phyloP scores from a whole-genome alignment of 2,888 invertebrate species.

The Oegoconia quadripuncta region DNA sequence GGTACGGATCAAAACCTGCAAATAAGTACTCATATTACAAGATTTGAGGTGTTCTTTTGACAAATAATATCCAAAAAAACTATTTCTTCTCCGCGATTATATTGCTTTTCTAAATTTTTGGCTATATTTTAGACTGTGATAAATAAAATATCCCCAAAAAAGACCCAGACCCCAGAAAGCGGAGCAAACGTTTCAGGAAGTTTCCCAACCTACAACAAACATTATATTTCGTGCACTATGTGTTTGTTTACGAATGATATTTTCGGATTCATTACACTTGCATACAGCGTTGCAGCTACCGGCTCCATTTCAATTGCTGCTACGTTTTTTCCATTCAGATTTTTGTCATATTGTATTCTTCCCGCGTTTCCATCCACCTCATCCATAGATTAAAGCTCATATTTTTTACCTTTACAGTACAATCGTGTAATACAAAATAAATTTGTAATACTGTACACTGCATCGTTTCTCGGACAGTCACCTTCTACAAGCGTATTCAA shows the following conservation, averaged over 20 bases:
- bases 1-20: too few relatives aligned
- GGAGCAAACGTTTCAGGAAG: slow-evolving; percentile 1
- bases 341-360: slow-evolving; percentile 6
- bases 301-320: slow-evolving; percentile 15
- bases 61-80: too few relatives aligned
- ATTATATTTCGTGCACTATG: slow-evolving; percentile 18
- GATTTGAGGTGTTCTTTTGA: too few relatives aligned
- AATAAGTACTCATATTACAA: too few relatives aligned
- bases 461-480: slow-evolving; percentile 6
- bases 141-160: too few relatives aligned
- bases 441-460: neutral
- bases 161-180: too few relatives aligned
- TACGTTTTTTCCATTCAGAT: slow-evolving; percentile 19
- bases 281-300: slow-evolving; percentile 15
- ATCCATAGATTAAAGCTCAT: neutral
- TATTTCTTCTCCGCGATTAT: too few relatives aligned
- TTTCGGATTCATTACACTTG: slow-evolving; percentile 22
- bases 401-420: neutral
- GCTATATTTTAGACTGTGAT: too few relatives aligned
- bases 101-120: too few relatives aligned
- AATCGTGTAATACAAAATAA: neutral
- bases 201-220: slow-evolving; percentile 3
- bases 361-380: neutral
- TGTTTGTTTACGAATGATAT: slow-evolving; percentile 22
- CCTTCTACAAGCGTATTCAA: slow-evolving; percentile 3